Evolutionary conservation across 2,888 invertebrate species (phyloP).

Genomic region (Parthenolecanium corni): DNA sequence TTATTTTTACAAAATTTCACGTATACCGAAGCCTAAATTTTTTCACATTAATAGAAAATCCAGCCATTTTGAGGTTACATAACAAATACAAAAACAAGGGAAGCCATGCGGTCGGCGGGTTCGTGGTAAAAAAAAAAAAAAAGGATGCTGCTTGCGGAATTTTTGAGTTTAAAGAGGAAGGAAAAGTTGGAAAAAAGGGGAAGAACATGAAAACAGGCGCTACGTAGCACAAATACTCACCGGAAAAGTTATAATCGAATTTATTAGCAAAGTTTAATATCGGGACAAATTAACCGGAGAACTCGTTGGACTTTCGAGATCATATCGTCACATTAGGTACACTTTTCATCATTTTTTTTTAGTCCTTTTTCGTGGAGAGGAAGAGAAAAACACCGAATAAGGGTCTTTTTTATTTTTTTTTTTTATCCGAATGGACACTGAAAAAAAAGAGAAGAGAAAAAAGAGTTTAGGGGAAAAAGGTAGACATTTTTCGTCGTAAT

Average conservation of each 20-base stretch:
- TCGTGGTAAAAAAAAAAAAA: not conserved
- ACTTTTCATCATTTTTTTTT: not conserved
- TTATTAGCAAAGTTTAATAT: slow-evolving; percentile 15
- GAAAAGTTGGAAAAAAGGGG: not conserved
- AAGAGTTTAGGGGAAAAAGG: not conserved
- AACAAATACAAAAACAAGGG: too few relatives aligned
- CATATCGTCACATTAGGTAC: too few relatives aligned
- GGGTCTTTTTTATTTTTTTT: too few relatives aligned
- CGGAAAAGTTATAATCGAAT: slow-evolving; percentile 20
- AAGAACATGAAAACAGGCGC: not conserved
- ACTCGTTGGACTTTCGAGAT: slow-evolving; percentile 1
- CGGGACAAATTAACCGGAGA: slow-evolving; percentile 11
- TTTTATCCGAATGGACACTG: too few relatives aligned
- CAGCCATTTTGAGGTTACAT: too few relatives aligned
- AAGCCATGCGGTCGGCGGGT: not conserved
- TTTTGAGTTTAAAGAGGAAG: not conserved
- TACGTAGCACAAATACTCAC: not conserved
- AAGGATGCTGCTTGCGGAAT: too few relatives aligned
- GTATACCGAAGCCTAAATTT: not conserved
- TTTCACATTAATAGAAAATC: too few relatives aligned
- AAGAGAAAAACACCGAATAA: too few relatives aligned
- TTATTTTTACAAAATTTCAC: not conserved
- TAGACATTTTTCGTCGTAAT: too few relatives aligned
- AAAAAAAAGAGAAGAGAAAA: not conserved
- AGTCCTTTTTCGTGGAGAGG: not conserved